Percentiles rank a stretch among this genome's conserved stretches.
phyloP scores from a whole-genome alignment of 1,140 invertebrate species.

The Cotesia chilonis region DNA sequence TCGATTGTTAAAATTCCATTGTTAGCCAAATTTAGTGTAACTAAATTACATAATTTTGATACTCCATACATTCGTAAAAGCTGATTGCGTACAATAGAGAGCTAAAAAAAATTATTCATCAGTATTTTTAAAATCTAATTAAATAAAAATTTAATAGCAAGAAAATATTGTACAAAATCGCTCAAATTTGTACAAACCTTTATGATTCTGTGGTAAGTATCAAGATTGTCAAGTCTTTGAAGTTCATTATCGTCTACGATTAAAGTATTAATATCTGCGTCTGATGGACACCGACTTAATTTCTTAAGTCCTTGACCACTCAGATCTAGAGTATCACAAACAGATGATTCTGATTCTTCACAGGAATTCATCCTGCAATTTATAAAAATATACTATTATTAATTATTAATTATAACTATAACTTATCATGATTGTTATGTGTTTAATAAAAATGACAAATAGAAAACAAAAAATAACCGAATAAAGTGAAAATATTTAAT shows the following conservation, averaged over 20 bases:
- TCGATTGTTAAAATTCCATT: slow-evolving; percentile 90
- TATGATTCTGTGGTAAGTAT: slow-evolving; percentile 80
- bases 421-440: slow-evolving; percentile 15
- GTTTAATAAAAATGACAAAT: slow-evolving; percentile 20
- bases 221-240: slow-evolving; percentile 85
- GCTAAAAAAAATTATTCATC: slow-evolving; percentile 65
- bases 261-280: slow-evolving; percentile 76
- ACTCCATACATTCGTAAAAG: slow-evolving; percentile 88
- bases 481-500: slow-evolving; percentile 22
- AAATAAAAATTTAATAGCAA: slow-evolving; percentile 1
- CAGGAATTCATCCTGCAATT: slow-evolving; percentile 26
- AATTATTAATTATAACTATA: not conserved
- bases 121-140: slow-evolving; percentile 18
- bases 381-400: not conserved
- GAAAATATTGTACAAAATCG: slow-evolving; percentile 18
- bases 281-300: slow-evolving; percentile 73
- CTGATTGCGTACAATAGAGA: slow-evolving; percentile 85
- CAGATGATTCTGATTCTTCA: slow-evolving; percentile 46
- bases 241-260: slow-evolving; percentile 88
- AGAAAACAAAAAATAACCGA: not conserved
- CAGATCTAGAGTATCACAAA: slow-evolving; percentile 68
- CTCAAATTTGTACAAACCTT: slow-evolving; percentile 69
- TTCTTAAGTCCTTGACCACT: slow-evolving; percentile 77
- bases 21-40: slow-evolving; percentile 83
- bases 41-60: slow-evolving; percentile 78